Evolutionary conservation across 1,140 invertebrate species (phyloP).

Genomic region (Ruditapes philippinarum): DNA sequence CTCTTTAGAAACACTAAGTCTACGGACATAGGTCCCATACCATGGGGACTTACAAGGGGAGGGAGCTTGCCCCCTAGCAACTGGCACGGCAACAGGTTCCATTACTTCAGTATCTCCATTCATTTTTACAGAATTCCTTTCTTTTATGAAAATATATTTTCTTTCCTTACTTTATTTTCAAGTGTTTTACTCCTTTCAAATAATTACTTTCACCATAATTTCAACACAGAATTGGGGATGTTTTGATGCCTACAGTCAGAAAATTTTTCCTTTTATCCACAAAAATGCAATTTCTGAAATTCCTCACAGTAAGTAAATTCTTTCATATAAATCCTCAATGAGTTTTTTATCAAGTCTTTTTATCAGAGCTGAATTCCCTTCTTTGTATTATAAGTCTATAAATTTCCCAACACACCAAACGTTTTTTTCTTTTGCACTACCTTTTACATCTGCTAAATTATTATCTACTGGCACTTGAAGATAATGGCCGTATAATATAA

Average conservation of each 20-base stretch:
- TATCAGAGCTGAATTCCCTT: constrained; percentile 1
- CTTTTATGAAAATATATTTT: no score
- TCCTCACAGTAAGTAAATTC: neutral
- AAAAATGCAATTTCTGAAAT: neutral
- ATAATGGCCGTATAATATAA: neutral
- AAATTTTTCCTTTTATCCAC: neutral
- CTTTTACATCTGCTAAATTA: neutral
- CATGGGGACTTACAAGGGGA: constrained; percentile 53
- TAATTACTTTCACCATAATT: no score
- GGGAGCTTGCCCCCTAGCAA: neutral
- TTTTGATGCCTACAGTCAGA: neutral
- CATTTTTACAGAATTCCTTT: neutral
- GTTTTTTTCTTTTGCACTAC: neutral
- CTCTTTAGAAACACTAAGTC: constrained; percentile 60
- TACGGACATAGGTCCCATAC: constrained; percentile 63
- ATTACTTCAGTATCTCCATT: constrained; percentile 13
- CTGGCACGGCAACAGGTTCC: constrained; percentile 21
- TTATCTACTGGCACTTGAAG: neutral
- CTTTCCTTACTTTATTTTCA: no score
- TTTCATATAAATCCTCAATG: neutral
- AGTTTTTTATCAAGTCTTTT: neutral
- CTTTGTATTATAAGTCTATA: neutral
- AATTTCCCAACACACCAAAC: constrained; percentile 25
- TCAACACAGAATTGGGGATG: no score
- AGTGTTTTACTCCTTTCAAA: no score